phyloP scores from a whole-genome alignment of 2,888 invertebrate genomes.

The Melieria crassipennis region DNA sequence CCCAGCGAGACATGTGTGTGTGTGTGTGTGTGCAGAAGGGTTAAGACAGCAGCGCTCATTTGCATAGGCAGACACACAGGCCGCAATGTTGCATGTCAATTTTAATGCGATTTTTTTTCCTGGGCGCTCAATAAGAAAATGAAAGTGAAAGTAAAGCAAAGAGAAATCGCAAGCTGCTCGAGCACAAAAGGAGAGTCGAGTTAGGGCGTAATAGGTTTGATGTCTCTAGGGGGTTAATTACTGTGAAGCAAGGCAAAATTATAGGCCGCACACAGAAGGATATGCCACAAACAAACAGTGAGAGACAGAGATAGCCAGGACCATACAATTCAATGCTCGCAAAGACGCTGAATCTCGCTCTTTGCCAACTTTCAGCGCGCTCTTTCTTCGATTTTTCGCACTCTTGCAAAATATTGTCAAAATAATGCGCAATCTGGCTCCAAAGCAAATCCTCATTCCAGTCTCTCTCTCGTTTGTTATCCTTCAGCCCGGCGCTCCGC shows the following conservation, averaged over 20 bases:
- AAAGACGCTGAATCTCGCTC: too few relatives aligned
- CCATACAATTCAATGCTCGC: too few relatives aligned
- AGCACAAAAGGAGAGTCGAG: not conserved
- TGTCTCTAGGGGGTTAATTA: constrained; percentile 10
- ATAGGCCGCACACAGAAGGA: too few relatives aligned
- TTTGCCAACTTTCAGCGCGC: too few relatives aligned
- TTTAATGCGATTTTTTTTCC: constrained; percentile 5
- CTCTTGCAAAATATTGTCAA: too few relatives aligned
- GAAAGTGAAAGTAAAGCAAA: constrained; percentile 21
- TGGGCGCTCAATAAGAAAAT: constrained; percentile 4
- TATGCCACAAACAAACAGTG: too few relatives aligned
- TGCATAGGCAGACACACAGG: constrained; percentile 16
- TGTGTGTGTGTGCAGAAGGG: constrained; percentile 25
- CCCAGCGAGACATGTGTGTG: constrained; percentile 12
- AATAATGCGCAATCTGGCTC: too few relatives aligned
- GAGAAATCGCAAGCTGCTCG: not conserved
- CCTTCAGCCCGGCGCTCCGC: too few relatives aligned
- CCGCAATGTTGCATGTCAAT: constrained; percentile 21
- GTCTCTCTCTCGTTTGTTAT: too few relatives aligned
- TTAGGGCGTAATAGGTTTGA: not conserved
- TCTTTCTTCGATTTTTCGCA: too few relatives aligned
- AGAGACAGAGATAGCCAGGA: too few relatives aligned
- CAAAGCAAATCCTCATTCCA: too few relatives aligned
- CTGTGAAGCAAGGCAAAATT: not conserved
- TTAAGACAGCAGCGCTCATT: constrained; percentile 17